Evolutionary conservation across 2,113 vertebrate species (phyloP).

Genomic region (Neomonachus schauinslandi): DNA sequence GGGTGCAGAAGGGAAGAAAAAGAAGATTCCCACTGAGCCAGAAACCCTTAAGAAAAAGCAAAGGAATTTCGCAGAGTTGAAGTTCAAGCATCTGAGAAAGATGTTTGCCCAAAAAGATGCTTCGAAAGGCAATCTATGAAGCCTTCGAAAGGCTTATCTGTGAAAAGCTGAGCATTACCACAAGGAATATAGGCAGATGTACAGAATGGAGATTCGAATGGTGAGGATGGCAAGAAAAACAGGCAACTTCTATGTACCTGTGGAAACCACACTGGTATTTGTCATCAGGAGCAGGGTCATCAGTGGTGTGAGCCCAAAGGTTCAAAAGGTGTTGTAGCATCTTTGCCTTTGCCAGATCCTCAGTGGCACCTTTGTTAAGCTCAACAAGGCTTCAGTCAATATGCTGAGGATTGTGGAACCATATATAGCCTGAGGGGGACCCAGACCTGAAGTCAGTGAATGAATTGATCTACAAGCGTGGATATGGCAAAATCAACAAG

Average conservation of each 20-base stretch:
- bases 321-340: neutral
- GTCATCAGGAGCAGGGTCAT: neutral
- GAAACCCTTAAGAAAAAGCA: neutral
- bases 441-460: neutral
- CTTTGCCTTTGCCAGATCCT: neutral
- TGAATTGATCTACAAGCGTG: neutral
- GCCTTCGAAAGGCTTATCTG: neutral
- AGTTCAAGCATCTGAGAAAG: neutral
- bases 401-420: neutral
- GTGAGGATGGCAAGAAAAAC: neutral
- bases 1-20: neutral
- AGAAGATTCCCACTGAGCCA: neutral
- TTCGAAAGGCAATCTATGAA: neutral
- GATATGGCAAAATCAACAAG: neutral
- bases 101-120: neutral
- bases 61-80: neutral
- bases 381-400: neutral
- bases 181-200: neutral
- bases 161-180: neutral
- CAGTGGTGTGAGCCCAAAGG: neutral
- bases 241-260: neutral
- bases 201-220: neutral
- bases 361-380: neutral
- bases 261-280: neutral
- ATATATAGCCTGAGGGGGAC: neutral